Conservation (phyloP, 2,888 invertebrate genomes). For the Leptothorax acervorum region DNA sequence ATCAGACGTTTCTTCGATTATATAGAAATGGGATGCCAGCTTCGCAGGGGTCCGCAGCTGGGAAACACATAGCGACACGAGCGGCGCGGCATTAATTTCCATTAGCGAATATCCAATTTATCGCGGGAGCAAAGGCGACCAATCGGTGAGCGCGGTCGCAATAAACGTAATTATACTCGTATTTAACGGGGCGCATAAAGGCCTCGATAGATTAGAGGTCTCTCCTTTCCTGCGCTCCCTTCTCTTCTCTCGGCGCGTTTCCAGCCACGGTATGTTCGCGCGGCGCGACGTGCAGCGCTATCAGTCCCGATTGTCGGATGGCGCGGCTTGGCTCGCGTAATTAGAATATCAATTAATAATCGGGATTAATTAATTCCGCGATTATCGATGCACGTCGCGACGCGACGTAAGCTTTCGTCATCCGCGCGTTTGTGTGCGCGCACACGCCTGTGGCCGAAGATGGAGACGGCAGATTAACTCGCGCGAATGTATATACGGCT, state of each 20-base stretch:
- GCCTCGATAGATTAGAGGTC: constrained; percentile 77
- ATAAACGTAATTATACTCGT: constrained; percentile 80
- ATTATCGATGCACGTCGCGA: constrained; percentile 69
- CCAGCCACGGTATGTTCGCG: constrained; percentile 41
- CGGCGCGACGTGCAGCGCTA: constrained; percentile 50
- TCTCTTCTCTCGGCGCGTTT: constrained; percentile 30
- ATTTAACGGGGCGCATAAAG: constrained; percentile 80
- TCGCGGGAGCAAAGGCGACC: constrained; percentile 73
- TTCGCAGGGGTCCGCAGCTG: not conserved
- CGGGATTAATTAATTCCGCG: constrained; percentile 75
- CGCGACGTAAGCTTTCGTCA: constrained; percentile 54
- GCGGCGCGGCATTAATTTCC: constrained; percentile 78
- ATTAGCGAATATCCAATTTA: constrained; percentile 81
- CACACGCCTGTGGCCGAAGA: constrained; percentile 4
- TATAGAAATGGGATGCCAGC: not conserved
- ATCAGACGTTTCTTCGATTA: not conserved
- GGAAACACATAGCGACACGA: constrained; percentile 20
- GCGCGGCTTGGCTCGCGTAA: constrained; percentile 65
- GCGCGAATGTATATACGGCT: not conserved
- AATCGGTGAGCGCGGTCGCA: constrained; percentile 66
- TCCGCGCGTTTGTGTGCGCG: constrained; percentile 6
- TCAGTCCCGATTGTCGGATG: constrained; percentile 58
- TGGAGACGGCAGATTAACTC: constrained; percentile 21
- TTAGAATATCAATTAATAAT: constrained; percentile 81
- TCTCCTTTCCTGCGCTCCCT: constrained; percentile 63